Evolutionary conservation across 1,140 invertebrate genomes (phyloP).

Genomic region (Teleogryllus occipitalis): DNA sequence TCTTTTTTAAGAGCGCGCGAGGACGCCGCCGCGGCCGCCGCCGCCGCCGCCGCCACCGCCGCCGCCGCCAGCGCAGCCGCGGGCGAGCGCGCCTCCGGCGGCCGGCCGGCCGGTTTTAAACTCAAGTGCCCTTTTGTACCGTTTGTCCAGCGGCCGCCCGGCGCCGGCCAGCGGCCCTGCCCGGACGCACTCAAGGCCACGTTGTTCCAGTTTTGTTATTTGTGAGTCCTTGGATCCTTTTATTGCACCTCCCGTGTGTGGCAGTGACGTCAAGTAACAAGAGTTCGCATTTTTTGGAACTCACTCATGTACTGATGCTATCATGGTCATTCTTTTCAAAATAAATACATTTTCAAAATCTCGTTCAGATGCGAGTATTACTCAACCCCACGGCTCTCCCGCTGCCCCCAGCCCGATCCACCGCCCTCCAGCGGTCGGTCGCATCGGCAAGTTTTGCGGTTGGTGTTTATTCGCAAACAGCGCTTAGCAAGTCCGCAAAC

Average conservation of each 20-base stretch:
- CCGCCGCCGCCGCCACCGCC: not conserved
- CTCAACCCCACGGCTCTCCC: not conserved
- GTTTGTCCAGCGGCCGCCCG: not conserved
- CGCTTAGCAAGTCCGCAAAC: not conserved
- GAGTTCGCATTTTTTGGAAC: constrained; percentile 4
- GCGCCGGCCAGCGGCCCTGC: no score
- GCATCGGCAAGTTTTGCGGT: not conserved
- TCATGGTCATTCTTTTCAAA: constrained; percentile 1
- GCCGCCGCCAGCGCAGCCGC: not conserved
- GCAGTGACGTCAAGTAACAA: constrained; percentile 1
- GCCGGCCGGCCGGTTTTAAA: no score
- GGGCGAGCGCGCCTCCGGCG: not conserved
- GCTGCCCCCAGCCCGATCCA: no score
- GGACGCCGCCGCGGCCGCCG: not conserved
- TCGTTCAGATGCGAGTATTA: not conserved
- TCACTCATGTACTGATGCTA: not conserved
- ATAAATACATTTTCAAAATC: constrained; percentile 6
- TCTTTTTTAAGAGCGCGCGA: constrained; percentile 13
- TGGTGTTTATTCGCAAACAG: not conserved
- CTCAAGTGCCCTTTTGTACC: no score
- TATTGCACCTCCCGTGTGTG: constrained; percentile 3
- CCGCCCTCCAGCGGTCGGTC: not conserved
- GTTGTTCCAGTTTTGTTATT: constrained; percentile 5
- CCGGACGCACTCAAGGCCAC: not conserved
- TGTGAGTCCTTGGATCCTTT: constrained; percentile 3